Evolutionary conservation across 2,888 invertebrate genomes (phyloP).

Genomic region (Malachius bipustulatus): DNA sequence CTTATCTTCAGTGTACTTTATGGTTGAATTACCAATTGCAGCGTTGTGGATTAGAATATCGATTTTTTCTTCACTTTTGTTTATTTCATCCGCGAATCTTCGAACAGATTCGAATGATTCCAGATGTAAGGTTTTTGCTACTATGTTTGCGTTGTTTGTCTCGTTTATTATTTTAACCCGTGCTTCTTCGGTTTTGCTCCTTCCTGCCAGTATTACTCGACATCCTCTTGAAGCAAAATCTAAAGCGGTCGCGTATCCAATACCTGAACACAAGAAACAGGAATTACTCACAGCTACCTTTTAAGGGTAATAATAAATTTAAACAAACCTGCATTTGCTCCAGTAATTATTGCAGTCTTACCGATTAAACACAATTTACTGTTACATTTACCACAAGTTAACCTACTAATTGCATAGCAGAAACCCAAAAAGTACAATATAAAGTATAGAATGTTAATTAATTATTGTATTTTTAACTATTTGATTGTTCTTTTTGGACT

Average conservation of each 20-base stretch:
- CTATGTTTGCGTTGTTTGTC: slow-evolving; percentile 28
- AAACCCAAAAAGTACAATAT: too few species aligned
- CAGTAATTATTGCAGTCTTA: too few species aligned
- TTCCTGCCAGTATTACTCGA: slow-evolving; percentile 40
- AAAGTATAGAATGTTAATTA: too few species aligned
- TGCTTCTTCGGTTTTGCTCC: slow-evolving; percentile 26
- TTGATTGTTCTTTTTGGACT: too few species aligned
- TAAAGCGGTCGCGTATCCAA: slow-evolving; percentile 32
- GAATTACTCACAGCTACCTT: too few species aligned
- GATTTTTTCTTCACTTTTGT: slow-evolving; percentile 39
- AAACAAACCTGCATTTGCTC: too few species aligned
- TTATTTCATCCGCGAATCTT: slow-evolving; percentile 47
- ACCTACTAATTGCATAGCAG: too few species aligned
- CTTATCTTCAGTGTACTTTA: slow-evolving; percentile 43
- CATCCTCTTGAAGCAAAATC: slow-evolving; percentile 38
- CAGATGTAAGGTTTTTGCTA: slow-evolving; percentile 38
- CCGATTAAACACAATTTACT: too few species aligned
- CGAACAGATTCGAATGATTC: slow-evolving; percentile 42
- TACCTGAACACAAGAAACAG: slow-evolving; percentile 26
- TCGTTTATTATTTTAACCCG: slow-evolving; percentile 23
- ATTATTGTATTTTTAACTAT: too few species aligned
- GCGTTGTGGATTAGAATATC: slow-evolving; percentile 54
- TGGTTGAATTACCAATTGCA: too few species aligned
- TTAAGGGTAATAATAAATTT: too few species aligned
- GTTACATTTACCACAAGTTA: too few species aligned